These are phyloP conservation scores for Rhea americana DNA, from an alignment of 2,113 vertebrate genomes.

Conservation along the genomic window DNA sequence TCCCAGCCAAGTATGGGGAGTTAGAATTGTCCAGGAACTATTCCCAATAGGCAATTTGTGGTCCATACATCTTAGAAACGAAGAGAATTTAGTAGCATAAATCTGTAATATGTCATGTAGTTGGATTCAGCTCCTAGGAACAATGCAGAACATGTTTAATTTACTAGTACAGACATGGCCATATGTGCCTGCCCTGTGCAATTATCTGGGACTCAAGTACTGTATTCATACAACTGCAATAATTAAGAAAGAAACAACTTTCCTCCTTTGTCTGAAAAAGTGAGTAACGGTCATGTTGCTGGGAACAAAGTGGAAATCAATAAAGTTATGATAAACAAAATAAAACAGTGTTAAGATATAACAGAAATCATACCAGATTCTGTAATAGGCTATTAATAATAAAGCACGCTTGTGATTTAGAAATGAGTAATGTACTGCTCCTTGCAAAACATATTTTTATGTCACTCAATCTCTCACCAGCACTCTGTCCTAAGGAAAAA, in stretches of 20 bases:
- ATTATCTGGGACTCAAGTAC: background rate
- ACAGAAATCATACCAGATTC: background rate
- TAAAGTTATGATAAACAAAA: conserved; percentile 19
- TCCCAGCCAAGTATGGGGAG: background rate
- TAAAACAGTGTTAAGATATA: background rate
- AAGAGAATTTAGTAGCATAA: background rate
- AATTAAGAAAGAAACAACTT: background rate
- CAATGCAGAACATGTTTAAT: background rate
- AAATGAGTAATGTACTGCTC: background rate
- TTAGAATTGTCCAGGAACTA: background rate
- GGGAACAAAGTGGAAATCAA: background rate
- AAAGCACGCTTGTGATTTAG: background rate
- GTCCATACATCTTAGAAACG: background rate
- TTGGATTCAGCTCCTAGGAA: background rate
- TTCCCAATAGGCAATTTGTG: background rate
- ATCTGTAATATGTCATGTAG: background rate
- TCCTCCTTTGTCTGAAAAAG: background rate
- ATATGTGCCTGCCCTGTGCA: background rate
- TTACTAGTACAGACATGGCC: background rate
- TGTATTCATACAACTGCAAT: background rate
- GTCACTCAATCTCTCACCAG: background rate
- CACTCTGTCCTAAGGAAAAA: background rate
- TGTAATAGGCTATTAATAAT: background rate
- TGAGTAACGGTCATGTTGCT: background rate
- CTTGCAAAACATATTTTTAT: background rate